Base-by-base conservation (phyloP, 2,888 invertebrate genomes). In the Oscheius onirici region DNA sequence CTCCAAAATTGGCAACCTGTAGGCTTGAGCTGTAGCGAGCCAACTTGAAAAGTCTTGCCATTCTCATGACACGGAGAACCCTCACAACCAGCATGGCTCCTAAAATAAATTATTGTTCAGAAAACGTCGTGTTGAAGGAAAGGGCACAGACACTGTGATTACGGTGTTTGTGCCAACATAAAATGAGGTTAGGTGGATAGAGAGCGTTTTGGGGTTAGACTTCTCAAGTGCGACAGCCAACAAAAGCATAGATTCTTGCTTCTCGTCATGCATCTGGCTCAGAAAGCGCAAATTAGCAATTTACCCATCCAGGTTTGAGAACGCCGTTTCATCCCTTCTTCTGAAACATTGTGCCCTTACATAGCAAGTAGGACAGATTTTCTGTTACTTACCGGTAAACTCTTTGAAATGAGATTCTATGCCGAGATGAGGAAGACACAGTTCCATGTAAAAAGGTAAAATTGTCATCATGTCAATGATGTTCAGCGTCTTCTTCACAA, bases 31-130 rank as follows among this genome's bases (percentile, higher is more conserved):
- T 83, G 73, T 87, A 87, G 55, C 87, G 74, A 0, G 86, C 87
- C 70, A 87, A 66, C 73, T 87, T 87, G 77, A 87, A 86, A 1
- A 87, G 83, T 43, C 87, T 71, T 6, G 87, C 85, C 83, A 87
- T 85, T 51, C 87, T 76, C 41, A 86, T 73, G 34, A 87, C 86
- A 13, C 87, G 77, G 1, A 87, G 76, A 34, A 86, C 81, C n/a
- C 87, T 80, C 51, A 86, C 81, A 11, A 87, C 87, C 51, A 87
- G 77, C 84, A 87, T 84, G 3, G 85, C 85, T 24, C 85, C 87
- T 86, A 69, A 63, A 63, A 63, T n/a, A 17, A n/a, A n/a, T n/a
- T n/a, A n/a, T n/a, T n/a, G n/a, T n/a, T n/a, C n/a, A n/a, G n/a
- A n/a, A n/a, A n/a, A n/a, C n/a, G n/a, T n/a, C n/a, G n/a, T n/a